Percentiles rank a stretch among this genome's conserved stretches.
Conservation (phyloP, 2,113 vertebrate genomes). For the Vombatus ursinus region DNA sequence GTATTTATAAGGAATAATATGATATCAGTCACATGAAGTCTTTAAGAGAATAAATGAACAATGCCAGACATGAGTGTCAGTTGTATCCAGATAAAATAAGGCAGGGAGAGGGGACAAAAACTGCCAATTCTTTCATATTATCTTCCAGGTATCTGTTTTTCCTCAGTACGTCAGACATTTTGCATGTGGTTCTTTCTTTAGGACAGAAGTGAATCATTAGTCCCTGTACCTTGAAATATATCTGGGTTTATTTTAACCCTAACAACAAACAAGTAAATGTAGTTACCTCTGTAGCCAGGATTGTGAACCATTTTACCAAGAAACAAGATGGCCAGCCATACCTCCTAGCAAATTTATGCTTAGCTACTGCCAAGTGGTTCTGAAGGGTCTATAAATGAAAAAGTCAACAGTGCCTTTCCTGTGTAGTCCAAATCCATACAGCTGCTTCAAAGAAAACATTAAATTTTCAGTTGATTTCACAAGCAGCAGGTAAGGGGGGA, state of each 20-base stretch:
- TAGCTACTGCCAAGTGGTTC: neutral
- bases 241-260: neutral
- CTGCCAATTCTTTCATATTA: neutral
- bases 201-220: neutral
- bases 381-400: neutral
- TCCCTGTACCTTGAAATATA: neutral
- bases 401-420: neutral
- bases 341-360: neutral
- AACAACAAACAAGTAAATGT: neutral
- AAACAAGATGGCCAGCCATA: neutral
- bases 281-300: neutral
- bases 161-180: neutral
- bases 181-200: neutral
- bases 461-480: neutral
- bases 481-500: neutral
- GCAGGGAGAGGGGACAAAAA: neutral
- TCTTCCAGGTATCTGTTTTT: neutral
- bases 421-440: neutral
- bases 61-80: neutral
- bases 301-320: neutral
- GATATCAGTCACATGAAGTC: neutral
- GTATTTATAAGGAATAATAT: neutral
- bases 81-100: neutral
- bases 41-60: neutral
- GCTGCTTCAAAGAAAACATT: neutral